Conservation (phyloP, 2,113 vertebrate species). For the Vulpes ferrilata region DNA sequence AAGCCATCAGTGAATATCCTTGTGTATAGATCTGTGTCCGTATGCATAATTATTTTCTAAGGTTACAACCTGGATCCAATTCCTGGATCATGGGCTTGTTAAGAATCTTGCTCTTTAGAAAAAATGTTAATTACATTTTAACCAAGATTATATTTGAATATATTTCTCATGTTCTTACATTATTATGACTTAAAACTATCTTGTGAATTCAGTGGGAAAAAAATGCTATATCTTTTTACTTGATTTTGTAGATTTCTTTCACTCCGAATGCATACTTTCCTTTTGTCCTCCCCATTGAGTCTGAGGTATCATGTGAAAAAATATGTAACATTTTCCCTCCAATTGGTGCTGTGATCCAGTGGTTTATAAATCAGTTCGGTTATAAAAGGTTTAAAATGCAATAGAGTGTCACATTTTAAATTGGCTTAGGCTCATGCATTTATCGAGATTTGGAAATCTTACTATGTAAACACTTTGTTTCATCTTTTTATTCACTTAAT, state of each 20-base stretch:
- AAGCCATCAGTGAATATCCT: no score
- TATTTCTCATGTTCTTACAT: constrained; percentile 4
- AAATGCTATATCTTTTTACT: background rate
- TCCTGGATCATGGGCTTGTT: background rate
- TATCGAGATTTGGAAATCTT: constrained; percentile 36
- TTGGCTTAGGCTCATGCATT: constrained; percentile 25
- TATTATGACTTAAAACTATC: background rate
- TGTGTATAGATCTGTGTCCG: no score
- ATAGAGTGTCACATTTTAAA: background rate
- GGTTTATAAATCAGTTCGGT: background rate
- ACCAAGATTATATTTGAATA: background rate
- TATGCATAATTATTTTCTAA: constrained; percentile 12
- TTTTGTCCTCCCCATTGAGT: background rate
- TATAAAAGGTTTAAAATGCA: constrained; percentile 43
- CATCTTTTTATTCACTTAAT: constrained; percentile 21
- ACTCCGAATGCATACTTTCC: background rate
- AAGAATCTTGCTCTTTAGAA: constrained; percentile 38
- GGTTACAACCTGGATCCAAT: background rate
- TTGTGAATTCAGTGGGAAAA: background rate
- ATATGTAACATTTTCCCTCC: background rate
- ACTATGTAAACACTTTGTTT: background rate
- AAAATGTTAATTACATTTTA: background rate
- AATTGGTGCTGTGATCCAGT: background rate
- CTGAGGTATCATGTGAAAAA: background rate
- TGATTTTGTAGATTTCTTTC: constrained; percentile 8